Evolutionary conservation across 2,797 vertebrate species (phyloP).

Genomic region (Lates japonicus): DNA sequence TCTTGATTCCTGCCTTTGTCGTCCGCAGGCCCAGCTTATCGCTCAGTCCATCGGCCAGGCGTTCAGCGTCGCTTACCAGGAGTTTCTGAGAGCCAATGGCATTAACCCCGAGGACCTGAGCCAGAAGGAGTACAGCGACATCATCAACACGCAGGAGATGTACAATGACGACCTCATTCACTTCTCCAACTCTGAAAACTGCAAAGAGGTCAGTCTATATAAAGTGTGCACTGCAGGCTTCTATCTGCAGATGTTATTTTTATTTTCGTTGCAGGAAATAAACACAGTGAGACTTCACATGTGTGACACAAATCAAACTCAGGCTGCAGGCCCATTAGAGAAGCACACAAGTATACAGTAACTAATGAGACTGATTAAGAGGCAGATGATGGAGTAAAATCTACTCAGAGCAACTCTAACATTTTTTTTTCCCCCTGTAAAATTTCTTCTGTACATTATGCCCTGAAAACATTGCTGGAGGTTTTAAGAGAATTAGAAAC

Average conservation of each 20-base stretch:
- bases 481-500: conserved; percentile 59
- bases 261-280: conserved; percentile 1
- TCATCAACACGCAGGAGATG: conserved; percentile 99
- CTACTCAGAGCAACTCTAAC: conserved; percentile 21
- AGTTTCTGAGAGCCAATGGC: conserved; percentile 98
- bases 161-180: conserved; percentile 99
- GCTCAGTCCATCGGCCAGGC: conserved; percentile 99
- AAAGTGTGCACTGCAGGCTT: neutral
- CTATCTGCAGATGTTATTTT: conserved; percentile 5
- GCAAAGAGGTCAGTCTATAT: conserved; percentile 93
- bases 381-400: conserved; percentile 63
- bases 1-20: conserved; percentile 21
- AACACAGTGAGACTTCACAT: conserved; percentile 23
- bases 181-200: conserved; percentile 99
- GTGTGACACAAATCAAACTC: conserved; percentile 19
- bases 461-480: conserved; percentile 54
- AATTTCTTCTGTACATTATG: conserved; percentile 44
- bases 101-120: conserved; percentile 99
- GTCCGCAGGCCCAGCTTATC: conserved; percentile 94
- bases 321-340: conserved; percentile 42
- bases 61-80: conserved; percentile 99
- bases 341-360: conserved; percentile 50
- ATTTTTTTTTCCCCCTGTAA: conserved; percentile 35
- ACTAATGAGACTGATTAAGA: conserved; percentile 60
- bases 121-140: conserved; percentile 99